Evolutionary conservation across 2,797 vertebrate species (phyloP).

Genomic region (Gymnoscopelus microlampas): DNA sequence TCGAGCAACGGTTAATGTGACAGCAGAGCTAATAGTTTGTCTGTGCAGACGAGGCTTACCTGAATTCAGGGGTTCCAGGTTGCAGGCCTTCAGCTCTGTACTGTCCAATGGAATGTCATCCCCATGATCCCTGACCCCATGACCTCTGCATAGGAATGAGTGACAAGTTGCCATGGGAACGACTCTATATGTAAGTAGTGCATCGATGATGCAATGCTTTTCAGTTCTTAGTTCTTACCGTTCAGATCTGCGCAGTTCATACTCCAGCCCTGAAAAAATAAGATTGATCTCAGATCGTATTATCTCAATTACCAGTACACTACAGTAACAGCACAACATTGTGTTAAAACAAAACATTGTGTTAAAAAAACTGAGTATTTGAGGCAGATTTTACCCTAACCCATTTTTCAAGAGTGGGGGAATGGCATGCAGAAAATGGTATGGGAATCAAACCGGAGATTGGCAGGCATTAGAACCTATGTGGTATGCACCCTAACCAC

Average conservation of each 20-base stretch:
- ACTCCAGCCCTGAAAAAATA: conserved; percentile 79
- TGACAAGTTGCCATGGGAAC: not conserved
- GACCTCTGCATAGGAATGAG: conserved; percentile 74
- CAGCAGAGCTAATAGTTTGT: not conserved
- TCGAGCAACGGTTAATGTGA: not conserved
- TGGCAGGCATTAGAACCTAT: too few relatives aligned
- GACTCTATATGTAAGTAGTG: not conserved
- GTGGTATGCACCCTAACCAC: too few relatives aligned
- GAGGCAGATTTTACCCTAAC: too few relatives aligned
- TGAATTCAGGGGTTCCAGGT: conserved; percentile 86
- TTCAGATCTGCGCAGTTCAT: conserved; percentile 77
- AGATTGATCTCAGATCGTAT: conserved; percentile 5
- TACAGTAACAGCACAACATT: not conserved
- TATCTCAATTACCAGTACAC: conserved; percentile 15
- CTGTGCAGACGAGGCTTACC: conserved; percentile 72
- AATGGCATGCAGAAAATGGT: too few relatives aligned
- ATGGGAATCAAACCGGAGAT: too few relatives aligned
- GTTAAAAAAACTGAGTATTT: too few relatives aligned
- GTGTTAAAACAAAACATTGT: too few relatives aligned
- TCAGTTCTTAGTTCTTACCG: conserved; percentile 77
- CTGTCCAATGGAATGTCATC: conserved; percentile 81
- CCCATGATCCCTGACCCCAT: conserved; percentile 58
- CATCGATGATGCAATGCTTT: not conserved
- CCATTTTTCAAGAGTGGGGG: too few relatives aligned
- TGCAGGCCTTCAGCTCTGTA: conserved; percentile 82